Conservation (phyloP, 2,113 vertebrate genomes). For the Tinamus guttatus region DNA sequence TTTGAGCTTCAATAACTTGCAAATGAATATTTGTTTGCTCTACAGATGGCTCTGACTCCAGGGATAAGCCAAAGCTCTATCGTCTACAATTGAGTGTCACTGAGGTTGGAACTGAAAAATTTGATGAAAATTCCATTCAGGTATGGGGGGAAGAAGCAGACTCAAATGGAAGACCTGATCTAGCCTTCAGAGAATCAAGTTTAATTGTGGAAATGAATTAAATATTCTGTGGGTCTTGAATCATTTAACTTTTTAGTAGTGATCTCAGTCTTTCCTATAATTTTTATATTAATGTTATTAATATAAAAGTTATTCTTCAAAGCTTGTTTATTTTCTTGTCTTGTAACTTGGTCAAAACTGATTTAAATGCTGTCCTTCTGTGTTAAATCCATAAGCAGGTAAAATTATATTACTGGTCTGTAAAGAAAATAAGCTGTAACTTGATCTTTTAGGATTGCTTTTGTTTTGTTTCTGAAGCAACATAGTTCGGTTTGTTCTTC, state of each 20-base stretch:
- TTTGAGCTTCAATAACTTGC: background rate
- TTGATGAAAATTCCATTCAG: conserved; percentile 94
- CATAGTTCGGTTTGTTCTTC: background rate
- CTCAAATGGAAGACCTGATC: background rate
- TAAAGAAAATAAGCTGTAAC: background rate
- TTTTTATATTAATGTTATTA: too few relatives aligned
- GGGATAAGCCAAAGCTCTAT: conserved; percentile 98
- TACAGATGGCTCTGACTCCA: conserved; percentile 95
- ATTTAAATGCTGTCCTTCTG: background rate
- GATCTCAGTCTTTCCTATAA: background rate
- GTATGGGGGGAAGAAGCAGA: conserved; percentile 66
- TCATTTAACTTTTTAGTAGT: background rate
- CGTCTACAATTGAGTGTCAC: conserved; percentile 95
- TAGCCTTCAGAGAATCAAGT: background rate
- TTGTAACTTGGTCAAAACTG: background rate
- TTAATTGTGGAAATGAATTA: background rate
- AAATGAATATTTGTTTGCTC: conserved; percentile 6
- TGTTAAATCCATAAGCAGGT: background rate
- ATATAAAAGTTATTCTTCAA: background rate
- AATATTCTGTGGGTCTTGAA: background rate
- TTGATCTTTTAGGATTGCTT: background rate
- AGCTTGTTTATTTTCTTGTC: background rate
- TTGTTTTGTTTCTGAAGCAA: background rate
- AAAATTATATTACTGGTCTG: background rate
- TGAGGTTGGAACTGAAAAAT: conserved; percentile 95